Base-by-base conservation (phyloP, 2,888 invertebrate species). In the Nudaria mundana region DNA sequence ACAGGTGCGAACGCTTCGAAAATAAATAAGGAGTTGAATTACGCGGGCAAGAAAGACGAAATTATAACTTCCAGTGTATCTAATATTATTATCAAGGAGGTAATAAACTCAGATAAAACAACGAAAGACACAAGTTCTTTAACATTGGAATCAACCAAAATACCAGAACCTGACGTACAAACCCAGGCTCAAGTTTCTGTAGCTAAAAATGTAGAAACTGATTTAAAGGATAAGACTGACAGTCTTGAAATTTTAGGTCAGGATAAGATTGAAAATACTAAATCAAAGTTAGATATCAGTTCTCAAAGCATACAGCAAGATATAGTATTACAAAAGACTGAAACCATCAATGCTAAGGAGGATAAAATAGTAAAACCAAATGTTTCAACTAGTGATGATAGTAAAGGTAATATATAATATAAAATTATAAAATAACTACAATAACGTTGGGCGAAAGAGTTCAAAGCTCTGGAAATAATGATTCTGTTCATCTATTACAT, bases 21-120 rank as follows among this genome's bases (percentile, higher is more conserved):
- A n/a, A n/a, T n/a, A n/a, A n/a, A n/a, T n/a, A 64, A 68, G 28
- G 81, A 65, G 53, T 66, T 71, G 53, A 79, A 81, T 75, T 76
- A 81, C 66, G 63, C 74, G 51, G 70, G 61, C 41, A 47, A 40
- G 54, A 71, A 67, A 48, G 64, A 52, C 50, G 66, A 56, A 30
- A 0, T 7, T 53, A 63, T 61, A 40, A 62, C 58, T 23, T 54
- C 63, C 25, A 68, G 74, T 57, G 71, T 71, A 18, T 53, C 71
- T n/a, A n/a, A n/a, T n/a, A n/a, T n/a, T 32, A 70, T 73, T 53
- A 72, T 73, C 37, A 76, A 66, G 67, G 76, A 79, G 24, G 24
- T 2, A 28, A 63, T 67, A 52, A 63, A 44, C 12, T 64, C 44
- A 7, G 40, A 28, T 22, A 34, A 28, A 14, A 48, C 30, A 20